Conservation (phyloP, 1,140 invertebrate genomes). For the Papilio machaon region DNA sequence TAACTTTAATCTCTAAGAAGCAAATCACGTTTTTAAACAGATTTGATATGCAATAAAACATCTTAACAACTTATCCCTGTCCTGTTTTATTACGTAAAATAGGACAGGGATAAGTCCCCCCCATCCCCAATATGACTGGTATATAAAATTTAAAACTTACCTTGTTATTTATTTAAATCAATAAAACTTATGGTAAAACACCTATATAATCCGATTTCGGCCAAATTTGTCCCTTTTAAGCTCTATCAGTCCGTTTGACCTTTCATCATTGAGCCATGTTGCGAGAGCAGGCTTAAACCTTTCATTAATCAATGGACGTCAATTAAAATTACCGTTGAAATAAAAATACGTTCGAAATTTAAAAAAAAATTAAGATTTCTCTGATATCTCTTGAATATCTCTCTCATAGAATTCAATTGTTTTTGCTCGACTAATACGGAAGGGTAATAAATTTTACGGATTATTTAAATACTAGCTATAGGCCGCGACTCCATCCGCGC, state of each 20-base stretch:
- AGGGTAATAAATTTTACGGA: too few relatives aligned
- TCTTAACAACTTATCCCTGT: too few relatives aligned
- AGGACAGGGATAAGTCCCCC: too few relatives aligned
- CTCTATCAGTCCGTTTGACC: slow-evolving; percentile 20
- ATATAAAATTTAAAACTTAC: background rate
- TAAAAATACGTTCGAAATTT: background rate
- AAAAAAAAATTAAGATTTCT: background rate
- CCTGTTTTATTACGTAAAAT: too few relatives aligned
- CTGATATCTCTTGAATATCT: background rate
- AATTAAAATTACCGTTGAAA: background rate
- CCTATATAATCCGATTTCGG: slow-evolving; percentile 16
- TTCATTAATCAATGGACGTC: slow-evolving; percentile 14
- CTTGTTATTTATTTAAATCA: background rate
- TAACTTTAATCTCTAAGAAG: background rate
- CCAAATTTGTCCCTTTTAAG: slow-evolving; percentile 2
- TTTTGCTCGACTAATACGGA: background rate
- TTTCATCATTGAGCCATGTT: background rate
- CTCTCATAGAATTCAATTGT: background rate
- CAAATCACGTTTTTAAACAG: background rate
- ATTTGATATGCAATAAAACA: background rate
- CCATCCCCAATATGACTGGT: too few relatives aligned
- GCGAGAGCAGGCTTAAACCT: background rate
- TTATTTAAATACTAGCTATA: too few relatives aligned
- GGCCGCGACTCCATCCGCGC: too few relatives aligned
- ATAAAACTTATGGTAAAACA: slow-evolving; percentile 3